A percentile compares a stretch with the other conserved stretches of the same genome.
These are phyloP conservation scores for Mohoua ochrocephala DNA, from an alignment of 2,113 vertebrate genomes.

Conservation along the genomic window DNA sequence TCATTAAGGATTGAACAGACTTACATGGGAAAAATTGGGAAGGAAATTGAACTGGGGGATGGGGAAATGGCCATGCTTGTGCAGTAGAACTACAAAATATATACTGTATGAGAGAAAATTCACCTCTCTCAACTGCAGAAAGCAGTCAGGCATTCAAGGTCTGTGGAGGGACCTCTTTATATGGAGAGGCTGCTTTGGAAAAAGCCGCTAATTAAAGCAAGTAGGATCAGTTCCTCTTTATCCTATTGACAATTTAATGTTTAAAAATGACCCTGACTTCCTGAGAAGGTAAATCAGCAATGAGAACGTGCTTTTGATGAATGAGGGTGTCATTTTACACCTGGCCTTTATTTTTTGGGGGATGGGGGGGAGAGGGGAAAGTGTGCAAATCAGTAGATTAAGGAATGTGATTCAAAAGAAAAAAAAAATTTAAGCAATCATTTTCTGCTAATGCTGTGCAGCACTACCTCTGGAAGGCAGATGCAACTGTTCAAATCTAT, in stretches of 20 bases:
- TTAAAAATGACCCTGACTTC: slow-evolving; percentile 15
- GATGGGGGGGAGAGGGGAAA: rapidly evolving
- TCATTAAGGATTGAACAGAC: not conserved
- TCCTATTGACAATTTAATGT: slow-evolving; percentile 25
- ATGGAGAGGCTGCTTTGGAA: not conserved
- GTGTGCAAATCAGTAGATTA: not conserved
- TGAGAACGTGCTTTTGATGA: not conserved
- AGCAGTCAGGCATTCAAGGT: not conserved
- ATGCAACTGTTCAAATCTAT: not conserved
- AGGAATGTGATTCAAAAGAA: not conserved
- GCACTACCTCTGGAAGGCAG: not conserved
- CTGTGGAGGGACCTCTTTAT: not conserved
- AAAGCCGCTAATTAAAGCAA: not conserved
- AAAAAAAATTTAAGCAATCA: not conserved
- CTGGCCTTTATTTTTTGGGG: not conserved
- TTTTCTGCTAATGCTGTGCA: not conserved
- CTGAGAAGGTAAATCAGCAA: not conserved
- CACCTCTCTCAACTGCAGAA: not conserved
- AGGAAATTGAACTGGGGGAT: not conserved
- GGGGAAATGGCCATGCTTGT: not conserved
- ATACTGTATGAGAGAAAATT: not conserved
- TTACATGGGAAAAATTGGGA: not conserved
- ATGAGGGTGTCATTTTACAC: not conserved
- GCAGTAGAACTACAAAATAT: not conserved
- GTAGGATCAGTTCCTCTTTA: not conserved